A percentile compares a stretch with the other conserved stretches of the same genome.
Conservation (phyloP, 2,797 vertebrate species). For the Periophthalmus magnuspinnatus region DNA sequence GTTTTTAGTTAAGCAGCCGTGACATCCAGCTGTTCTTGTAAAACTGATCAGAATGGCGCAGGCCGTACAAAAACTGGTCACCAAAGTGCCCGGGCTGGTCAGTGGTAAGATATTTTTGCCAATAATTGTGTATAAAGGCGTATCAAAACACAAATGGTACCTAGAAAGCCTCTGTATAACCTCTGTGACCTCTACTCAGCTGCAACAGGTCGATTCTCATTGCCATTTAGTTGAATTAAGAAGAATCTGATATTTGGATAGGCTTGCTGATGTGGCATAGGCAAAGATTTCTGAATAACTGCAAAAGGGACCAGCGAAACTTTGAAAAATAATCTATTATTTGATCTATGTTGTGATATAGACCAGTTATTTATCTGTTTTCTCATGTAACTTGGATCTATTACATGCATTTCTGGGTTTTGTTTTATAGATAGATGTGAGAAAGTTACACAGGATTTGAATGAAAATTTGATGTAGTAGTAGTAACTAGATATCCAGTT, state of each 20-base stretch:
- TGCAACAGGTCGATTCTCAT: constrained; percentile 2
- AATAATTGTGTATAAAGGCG: neutral
- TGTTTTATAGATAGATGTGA: neutral
- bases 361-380: neutral
- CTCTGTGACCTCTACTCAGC: constrained; percentile 34
- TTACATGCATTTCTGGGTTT: neutral
- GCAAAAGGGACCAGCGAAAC: neutral
- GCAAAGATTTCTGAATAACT: neutral
- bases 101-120: constrained; percentile 71
- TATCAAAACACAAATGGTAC: neutral
- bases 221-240: neutral
- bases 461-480: neutral
- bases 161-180: neutral
- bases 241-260: neutral
- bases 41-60: constrained; percentile 76
- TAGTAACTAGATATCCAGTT: no score
- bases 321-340: neutral
- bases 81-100: constrained; percentile 79
- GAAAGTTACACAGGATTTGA: neutral
- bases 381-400: neutral
- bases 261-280: neutral
- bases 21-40: neutral
- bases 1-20: neutral
- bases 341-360: neutral
- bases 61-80: constrained; percentile 74